Base-by-base conservation (phyloP, 2,797 vertebrate genomes). In the Esox lucius region DNA sequence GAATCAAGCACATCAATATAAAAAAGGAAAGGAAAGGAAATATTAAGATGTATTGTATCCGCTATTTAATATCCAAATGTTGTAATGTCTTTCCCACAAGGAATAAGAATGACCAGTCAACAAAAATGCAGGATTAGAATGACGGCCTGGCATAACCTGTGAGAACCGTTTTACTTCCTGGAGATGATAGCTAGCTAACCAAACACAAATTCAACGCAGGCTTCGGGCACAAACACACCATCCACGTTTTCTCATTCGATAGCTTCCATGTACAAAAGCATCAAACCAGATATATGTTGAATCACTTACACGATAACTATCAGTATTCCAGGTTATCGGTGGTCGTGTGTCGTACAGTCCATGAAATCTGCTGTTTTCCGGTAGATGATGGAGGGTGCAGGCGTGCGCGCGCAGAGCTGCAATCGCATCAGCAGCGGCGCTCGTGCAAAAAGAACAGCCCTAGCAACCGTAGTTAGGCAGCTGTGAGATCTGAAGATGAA, bases 131-230 rank as follows among this genome's bases (percentile, higher is more conserved):
- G 16, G 8, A 51, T 81, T 78, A 33, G 1, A 8, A 68, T 6
- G 49, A 73, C 77, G 92, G 93, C 93, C 93, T 90, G 68, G 75
- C 72, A 62, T 53, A 53, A 77, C 80, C 71, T 24, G 56, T 76
- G 84, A 81, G 83, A 71, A 42, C 46, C 72, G 48, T 4, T 70
- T 61, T 82, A 92, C 92, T 93, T 94, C 91, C 92, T 91, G 91
- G 83, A 86, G 70, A 53, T 71, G 67, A 75, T 22, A 81, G 78
- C 89, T 87, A 90, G 89, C 53, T 7, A 79, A 82, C 78, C 75
- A 73, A 83, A 74, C 73, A 33, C 56, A 61, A 7, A 24, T 61
- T 61, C 56, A 24, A 77, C 75, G 70, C 28, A 65, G 16, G 8
- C 15, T 6, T 66, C 75, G 61, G 56, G 81, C 81, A 75, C 84